Evolutionary conservation across 2,113 vertebrate species (phyloP), one percentile per base, ranked within the genome.

Genomic region (Piliocolobus tephrosceles): DNA sequence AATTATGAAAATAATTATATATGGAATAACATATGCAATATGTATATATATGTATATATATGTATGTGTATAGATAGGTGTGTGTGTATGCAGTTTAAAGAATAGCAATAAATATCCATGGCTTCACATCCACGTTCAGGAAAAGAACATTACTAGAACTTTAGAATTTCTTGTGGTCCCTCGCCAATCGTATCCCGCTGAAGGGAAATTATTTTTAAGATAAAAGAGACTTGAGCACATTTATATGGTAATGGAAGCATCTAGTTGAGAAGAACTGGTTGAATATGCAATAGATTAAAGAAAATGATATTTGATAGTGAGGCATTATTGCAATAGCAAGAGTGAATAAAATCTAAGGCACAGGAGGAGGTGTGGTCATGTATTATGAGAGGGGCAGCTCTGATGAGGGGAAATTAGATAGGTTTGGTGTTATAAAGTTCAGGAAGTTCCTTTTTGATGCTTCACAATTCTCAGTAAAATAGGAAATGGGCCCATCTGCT

Each of bases 221-320:
- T n/a, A 68, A 25, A 84, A 61, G 40, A 72, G 52, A 64, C 78
- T 89, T 40, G 76, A 52, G 35, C 64, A 68, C 64, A 35, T 86
- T 94, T 66, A 45, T 90, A 23, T 73, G 45, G 17, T 86, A 52
- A 66, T 86, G 35, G 11, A 96, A 93, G n/a, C 22, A 17, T 73
- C 64, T 80, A 55, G 23, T 47, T 92, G 72, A 61, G n/a, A 83
- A 94, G 78, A 20, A 52, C 27, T 45, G 6, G 20, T 70, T 58
- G 76, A 32, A n/a, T 47, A 57, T 87, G 14, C 55, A 50, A 30
- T 52, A 91, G 35, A 64, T 52, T 52, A 23, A 66, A 78, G 45
- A 32, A 52, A 43, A 70, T 8, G 35, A 45, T 76, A 43, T 70
- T 52, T 72, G 35, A 20, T 93, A 72, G 50, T 80, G 43, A 79